These are phyloP conservation scores for Limulus polyphemus DNA, from an alignment of 2,888 invertebrate species.

Conservation along the genomic window DNA sequence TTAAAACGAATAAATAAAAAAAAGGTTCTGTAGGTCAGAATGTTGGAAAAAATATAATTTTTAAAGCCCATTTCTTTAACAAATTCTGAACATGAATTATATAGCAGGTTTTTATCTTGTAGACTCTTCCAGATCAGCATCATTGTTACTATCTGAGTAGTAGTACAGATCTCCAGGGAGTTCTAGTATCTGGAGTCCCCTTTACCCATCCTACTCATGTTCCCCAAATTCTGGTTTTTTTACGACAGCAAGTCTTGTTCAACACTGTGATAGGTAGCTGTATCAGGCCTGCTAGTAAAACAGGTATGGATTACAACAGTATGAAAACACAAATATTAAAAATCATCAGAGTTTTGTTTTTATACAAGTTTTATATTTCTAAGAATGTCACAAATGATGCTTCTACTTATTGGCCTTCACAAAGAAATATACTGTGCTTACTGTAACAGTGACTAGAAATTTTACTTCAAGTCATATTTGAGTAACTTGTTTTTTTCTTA, in stretches of 20 bases:
- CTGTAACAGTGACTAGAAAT: too few relatives aligned
- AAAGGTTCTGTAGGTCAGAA: neutral
- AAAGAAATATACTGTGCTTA: too few relatives aligned
- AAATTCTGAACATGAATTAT: neutral
- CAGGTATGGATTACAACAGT: neutral
- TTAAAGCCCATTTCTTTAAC: conserved; percentile 45
- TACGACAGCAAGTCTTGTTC: conserved; percentile 82
- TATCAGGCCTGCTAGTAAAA: conserved; percentile 47
- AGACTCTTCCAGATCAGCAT: conserved; percentile 66
- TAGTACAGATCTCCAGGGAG: conserved; percentile 53
- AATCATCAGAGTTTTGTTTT: too few relatives aligned
- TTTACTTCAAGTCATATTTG: too few relatives aligned
- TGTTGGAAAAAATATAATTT: conserved; percentile 13
- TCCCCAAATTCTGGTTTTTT: conserved; percentile 64
- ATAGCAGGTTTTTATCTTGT: conserved; percentile 8
- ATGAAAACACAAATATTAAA: neutral
- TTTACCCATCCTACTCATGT: conserved; percentile 90
- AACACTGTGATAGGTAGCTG: conserved; percentile 79
- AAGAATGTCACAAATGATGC: too few relatives aligned
- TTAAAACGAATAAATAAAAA: too few relatives aligned
- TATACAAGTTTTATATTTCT: too few relatives aligned
- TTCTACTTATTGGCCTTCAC: too few relatives aligned
- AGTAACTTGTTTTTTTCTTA: too few relatives aligned
- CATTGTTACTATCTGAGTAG: conserved; percentile 90
- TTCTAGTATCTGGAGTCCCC: conserved; percentile 64